Evolutionary conservation across 2,888 invertebrate genomes (phyloP), one percentile per base, ranked within the genome.

Genomic region (Cephus pygmeus): DNA sequence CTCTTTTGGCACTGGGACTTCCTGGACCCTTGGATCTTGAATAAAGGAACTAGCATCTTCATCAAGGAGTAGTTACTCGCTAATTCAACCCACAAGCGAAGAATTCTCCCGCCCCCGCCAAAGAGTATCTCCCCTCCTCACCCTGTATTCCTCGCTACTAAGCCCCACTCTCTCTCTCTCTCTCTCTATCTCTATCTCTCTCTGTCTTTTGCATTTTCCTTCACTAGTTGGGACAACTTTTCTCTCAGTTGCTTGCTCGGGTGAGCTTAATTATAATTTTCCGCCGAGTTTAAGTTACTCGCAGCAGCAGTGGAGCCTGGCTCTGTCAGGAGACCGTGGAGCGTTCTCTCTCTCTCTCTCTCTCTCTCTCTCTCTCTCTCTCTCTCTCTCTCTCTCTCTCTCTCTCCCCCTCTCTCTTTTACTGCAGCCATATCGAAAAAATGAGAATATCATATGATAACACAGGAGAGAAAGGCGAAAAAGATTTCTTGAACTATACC

Each of bases 221-320:
- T 71, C 69, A 69, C 69, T 80, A 79, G 76, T 73, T 75, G 78
- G 78, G 36, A 81, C 79, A 85, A 83, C 81, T 81, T 81, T 81
- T 82, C 83, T 77, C 75, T 73, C 80, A 80, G 74, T 73, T 80
- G 79, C 80, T 82, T 82, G 83, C 83, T 83, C 80, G 83, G 81
- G 81, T 81, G 83, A 84, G 82, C 84, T 85, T 84, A 85, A 84
- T 85, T 85, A 84, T 84, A 84, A 85, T 85, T 85, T 85, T 84
- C 84, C 84, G 81, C 80, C 81, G 81, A 82, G 82, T 84, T 85
- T 82, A 82, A 83, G 82, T 83, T 82, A 80, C 81, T 83, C 80
- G 75, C 12, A 69, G 75, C 56, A 23, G 23, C 56, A 56, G 56
- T 6, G 23, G 23, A 56, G 56, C 73, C 35, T 74, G 74, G 80